Conservation (phyloP, 2,888 invertebrate genomes). For the Eutolmus rufibarbis region DNA sequence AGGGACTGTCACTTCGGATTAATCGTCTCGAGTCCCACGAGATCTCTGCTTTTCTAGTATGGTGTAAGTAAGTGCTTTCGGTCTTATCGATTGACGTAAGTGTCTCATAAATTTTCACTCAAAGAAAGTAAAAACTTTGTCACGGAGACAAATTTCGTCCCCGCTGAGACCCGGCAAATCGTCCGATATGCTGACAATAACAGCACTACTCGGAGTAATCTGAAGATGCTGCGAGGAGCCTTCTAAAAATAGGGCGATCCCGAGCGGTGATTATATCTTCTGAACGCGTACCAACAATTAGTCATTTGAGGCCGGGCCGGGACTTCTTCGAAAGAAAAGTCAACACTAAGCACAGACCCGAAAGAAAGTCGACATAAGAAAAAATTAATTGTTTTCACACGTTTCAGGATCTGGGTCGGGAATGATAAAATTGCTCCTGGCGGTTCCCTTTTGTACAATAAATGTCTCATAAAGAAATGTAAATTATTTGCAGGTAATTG, state of each 20-base stretch:
- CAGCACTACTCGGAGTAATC: neutral
- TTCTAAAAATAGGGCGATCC: neutral
- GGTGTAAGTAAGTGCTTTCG: conserved; percentile 23
- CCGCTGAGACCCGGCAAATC: neutral
- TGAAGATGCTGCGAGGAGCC: neutral
- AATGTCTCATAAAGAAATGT: neutral
- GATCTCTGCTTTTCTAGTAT: neutral
- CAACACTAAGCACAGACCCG: neutral
- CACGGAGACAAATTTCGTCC: conserved; percentile 34
- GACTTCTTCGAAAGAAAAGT: neutral
- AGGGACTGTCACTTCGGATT: conserved; percentile 30
- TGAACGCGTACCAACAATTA: neutral
- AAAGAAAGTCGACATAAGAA: neutral
- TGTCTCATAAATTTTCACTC: conserved; percentile 39
- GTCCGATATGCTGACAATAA: conserved; percentile 4
- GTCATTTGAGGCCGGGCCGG: neutral
- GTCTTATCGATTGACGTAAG: conserved; percentile 40
- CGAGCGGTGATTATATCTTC: neutral
- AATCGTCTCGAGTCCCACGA: conserved; percentile 34
- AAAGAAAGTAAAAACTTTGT: conserved; percentile 39
- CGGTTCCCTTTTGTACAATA: neutral
- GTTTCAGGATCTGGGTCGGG: neutral
- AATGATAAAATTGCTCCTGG: neutral
- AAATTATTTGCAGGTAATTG: neutral
- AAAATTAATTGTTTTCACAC: neutral